A percentile compares a stretch with the other conserved stretches of the same genome.
phyloP scores from a whole-genome alignment of 1,140 invertebrate species.

The Prorops nasuta region DNA sequence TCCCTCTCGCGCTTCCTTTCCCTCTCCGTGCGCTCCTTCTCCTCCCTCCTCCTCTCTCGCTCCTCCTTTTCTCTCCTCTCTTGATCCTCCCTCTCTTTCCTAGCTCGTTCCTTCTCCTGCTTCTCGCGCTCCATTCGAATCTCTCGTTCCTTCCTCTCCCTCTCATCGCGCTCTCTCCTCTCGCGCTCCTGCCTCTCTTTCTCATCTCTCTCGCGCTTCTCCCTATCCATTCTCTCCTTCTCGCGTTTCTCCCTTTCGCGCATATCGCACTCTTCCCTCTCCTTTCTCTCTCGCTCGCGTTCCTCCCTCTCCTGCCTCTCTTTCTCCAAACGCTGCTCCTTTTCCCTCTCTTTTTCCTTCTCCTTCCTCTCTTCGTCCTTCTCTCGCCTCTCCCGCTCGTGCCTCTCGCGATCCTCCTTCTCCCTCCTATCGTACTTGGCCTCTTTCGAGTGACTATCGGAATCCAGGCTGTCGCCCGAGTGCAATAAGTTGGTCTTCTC shows the following conservation, averaged over 20 bases:
- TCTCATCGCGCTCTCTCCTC: conserved; percentile 40
- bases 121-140: conserved; percentile 42
- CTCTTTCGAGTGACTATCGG: conserved; percentile 23
- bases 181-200: conserved; percentile 47
- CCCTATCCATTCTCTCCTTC: conserved; percentile 36
- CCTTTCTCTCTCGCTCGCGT: conserved; percentile 28
- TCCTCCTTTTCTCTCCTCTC: conserved; percentile 43
- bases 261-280: conserved; percentile 40
- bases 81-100: conserved; percentile 33
- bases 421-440: conserved; percentile 39
- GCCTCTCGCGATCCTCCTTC: conserved; percentile 41
- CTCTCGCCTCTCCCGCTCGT: conserved; percentile 39
- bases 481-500: no score
- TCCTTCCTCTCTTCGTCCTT: conserved; percentile 57
- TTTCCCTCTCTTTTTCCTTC: conserved; percentile 47
- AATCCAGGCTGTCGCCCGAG: conserved; percentile 21
- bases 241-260: conserved; percentile 53
- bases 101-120: conserved; percentile 50
- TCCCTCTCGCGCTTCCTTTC: conserved; percentile 39
- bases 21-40: conserved; percentile 42
- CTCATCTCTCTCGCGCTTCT: conserved; percentile 45
- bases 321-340: conserved; percentile 35
- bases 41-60: conserved; percentile 32
- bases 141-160: conserved; percentile 47
- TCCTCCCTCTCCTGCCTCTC: conserved; percentile 37